Evolutionary conservation across 2,888 invertebrate species (phyloP).

Genomic region (Philhelius pedissequus): DNA sequence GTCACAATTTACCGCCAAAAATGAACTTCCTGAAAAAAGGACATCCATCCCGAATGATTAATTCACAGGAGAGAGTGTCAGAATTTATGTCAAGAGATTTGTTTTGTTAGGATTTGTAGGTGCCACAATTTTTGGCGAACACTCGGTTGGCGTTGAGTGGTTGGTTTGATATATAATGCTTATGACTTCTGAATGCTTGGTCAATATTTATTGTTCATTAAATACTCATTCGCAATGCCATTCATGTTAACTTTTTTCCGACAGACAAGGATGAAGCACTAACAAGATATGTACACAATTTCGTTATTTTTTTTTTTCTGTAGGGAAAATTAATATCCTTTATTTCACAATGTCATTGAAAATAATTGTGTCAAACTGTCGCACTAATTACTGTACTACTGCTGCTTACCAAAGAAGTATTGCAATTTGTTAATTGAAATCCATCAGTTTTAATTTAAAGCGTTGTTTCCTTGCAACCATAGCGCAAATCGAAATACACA

Average conservation of each 20-base stretch:
- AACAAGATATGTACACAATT: not conserved
- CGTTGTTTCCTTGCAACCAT: conserved; percentile 8
- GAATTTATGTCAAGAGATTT: not conserved
- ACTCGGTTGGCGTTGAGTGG: not conserved
- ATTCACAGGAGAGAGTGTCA: conserved; percentile 25
- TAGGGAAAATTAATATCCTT: not conserved
- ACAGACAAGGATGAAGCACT: conserved; percentile 33
- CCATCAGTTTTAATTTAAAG: conserved; percentile 60
- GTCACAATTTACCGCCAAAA: not conserved
- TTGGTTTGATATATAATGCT: not conserved
- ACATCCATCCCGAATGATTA: conserved; percentile 34
- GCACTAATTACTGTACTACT: conserved; percentile 48
- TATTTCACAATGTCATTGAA: conserved; percentile 14
- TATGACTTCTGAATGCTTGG: conserved; percentile 10
- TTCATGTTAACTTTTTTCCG: conserved; percentile 5
- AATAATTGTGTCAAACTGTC: conserved; percentile 65
- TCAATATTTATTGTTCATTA: conserved; percentile 55
- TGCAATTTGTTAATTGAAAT: conserved; percentile 57
- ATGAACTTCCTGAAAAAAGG: conserved; percentile 8
- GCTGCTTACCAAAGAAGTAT: conserved; percentile 1
- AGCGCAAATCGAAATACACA: not conserved
- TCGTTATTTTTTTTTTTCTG: not conserved
- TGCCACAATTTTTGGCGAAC: not conserved
- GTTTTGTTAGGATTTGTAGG: not conserved
- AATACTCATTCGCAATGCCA: conserved; percentile 30